Base-by-base conservation (phyloP, 2,888 invertebrate species). In the Parapristionchus giblindavisi region DNA sequence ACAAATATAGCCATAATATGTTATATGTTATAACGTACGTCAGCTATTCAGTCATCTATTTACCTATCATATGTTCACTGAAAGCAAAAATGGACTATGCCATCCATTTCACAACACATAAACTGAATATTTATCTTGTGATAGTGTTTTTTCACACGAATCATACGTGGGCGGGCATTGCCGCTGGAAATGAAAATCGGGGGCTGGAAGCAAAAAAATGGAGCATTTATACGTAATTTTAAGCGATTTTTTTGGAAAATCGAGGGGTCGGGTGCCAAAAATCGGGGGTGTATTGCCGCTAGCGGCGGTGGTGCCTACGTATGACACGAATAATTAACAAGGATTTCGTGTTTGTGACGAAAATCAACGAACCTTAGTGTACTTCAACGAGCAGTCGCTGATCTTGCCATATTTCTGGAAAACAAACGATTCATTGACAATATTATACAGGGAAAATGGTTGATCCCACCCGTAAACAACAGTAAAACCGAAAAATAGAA, bases 381-480 rank as follows among this genome's bases (percentile, higher is more conserved):
- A 96, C 89, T 97, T 98, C 8, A 98, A 89, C 85, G 95, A 94
- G 8, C 96, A 92, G 90, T 99, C 98, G 8, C 97, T 98, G 11
- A 99, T 70, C 8, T 77, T 65, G 14, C 86, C 87, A 60, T 79
- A 83, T 48, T 80, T 78, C 65, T 77, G 77, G 66, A 79, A 81
- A 73, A 74, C 14, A 3, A 21, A 52, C n/a, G n/a, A n/a, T n/a
- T n/a, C 24, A 52, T 52, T 52, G 5, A 52, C 4, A 6, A 32
- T 4, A 38, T 27, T 65, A 17, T 11, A 5, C 27, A 43, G 24
- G n/a, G 4, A 43, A 43, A 11, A 6, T 38, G 11, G 1, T 4
- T 14, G 11, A 11, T 52, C 27, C 32, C 0, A 29, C 27, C 29
- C 14, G 43, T 14, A 68, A 68, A 14, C 24, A 58, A 58, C 14